Conservation (phyloP, 2,113 vertebrate genomes). For the Anhinga rufa region DNA sequence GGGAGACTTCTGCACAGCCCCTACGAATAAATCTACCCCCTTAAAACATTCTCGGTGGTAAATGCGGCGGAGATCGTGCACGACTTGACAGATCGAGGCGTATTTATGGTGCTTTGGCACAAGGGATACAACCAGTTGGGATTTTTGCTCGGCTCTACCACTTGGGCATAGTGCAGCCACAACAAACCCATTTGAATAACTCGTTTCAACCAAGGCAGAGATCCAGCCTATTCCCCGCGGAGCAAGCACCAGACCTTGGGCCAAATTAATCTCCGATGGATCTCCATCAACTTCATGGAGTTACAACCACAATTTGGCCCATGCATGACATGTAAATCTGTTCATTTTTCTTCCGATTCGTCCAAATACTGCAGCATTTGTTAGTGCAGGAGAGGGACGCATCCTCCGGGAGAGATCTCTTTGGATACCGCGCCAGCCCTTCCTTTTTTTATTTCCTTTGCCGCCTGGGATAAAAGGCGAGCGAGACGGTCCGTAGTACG, state of each 20-base stretch:
- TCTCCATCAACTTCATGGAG: conserved; percentile 17
- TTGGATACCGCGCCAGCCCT: background rate
- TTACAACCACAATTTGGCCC: conserved; percentile 3
- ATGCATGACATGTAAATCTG: background rate
- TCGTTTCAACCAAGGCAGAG: conserved; percentile 28
- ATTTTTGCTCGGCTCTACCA: background rate
- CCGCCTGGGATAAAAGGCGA: conserved; percentile 35
- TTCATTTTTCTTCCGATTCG: background rate
- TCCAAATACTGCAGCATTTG: conserved; percentile 10
- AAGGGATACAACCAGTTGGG: background rate
- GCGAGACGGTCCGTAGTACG: background rate
- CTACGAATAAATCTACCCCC: background rate
- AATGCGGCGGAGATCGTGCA: background rate
- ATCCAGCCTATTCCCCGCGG: background rate
- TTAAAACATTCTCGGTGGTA: background rate
- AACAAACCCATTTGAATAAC: conserved; percentile 17
- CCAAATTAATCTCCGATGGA: conserved; percentile 39
- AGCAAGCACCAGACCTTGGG: background rate
- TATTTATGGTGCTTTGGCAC: conserved; percentile 23
- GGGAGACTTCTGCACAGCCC: background rate
- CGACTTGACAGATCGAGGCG: background rate
- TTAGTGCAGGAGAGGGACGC: background rate
- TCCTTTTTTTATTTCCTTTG: conserved; percentile 17
- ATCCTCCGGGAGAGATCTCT: conserved; percentile 31
- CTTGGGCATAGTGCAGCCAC: conserved; percentile 30